phyloP scores from a whole-genome alignment of 1,140 invertebrate genomes.

The Rhyacophila brunnea region DNA sequence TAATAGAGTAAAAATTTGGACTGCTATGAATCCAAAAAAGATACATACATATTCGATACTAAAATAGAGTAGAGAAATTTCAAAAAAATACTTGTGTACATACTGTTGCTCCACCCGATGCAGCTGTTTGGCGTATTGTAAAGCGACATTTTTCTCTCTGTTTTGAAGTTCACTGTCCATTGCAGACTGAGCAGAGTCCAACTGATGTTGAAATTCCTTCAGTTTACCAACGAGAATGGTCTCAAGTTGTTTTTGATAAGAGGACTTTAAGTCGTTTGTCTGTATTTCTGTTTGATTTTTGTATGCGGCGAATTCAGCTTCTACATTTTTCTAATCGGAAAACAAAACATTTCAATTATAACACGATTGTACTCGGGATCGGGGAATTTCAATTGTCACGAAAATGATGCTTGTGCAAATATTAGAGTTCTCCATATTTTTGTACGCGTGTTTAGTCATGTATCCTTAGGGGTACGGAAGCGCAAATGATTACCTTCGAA shows the following conservation, averaged over 20 bases:
- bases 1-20: too few relatives aligned
- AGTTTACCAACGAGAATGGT: slow-evolving; percentile 72
- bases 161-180: slow-evolving; percentile 64
- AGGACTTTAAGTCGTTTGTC: slow-evolving; percentile 65
- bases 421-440: too few relatives aligned
- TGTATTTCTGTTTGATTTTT: slow-evolving; percentile 63
- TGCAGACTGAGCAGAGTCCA: slow-evolving; percentile 65
- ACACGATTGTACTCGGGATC: too few relatives aligned
- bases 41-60: too few relatives aligned
- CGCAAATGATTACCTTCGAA: too few relatives aligned
- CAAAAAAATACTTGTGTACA: slow-evolving; percentile 40
- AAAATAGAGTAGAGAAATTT: too few relatives aligned
- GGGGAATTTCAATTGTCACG: too few relatives aligned
- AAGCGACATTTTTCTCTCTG: slow-evolving; percentile 65
- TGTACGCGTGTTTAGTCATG: too few relatives aligned
- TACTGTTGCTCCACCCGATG: slow-evolving; percentile 72
- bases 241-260: slow-evolving; percentile 79
- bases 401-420: too few relatives aligned
- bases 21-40: too few relatives aligned
- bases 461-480: too few relatives aligned
- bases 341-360: too few relatives aligned
- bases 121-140: slow-evolving; percentile 69
- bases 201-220: slow-evolving; percentile 73
- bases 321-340: slow-evolving; percentile 50
- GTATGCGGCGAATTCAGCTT: slow-evolving; percentile 56